These are phyloP conservation scores for Rachycentron canadum DNA, from an alignment of 2,797 vertebrate species.

Conservation along the genomic window DNA sequence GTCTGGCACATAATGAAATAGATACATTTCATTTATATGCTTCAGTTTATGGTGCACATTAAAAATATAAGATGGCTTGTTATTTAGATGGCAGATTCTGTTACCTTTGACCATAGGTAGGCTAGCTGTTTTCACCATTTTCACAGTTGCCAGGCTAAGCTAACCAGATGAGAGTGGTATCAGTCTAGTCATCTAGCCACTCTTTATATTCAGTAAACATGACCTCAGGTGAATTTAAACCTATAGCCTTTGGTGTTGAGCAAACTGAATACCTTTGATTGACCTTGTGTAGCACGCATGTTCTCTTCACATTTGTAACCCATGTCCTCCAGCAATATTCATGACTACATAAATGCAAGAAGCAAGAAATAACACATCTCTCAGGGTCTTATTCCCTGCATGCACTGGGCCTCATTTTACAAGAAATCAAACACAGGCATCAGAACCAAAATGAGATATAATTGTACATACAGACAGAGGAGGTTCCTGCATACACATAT, in stretches of 20 bases:
- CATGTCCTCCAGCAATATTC: background rate
- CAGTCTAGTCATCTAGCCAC: background rate
- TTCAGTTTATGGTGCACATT: too few relatives aligned
- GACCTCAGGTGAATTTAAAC: constrained; percentile 23
- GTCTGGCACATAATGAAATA: too few relatives aligned
- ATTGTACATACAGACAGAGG: background rate
- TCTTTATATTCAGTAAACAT: background rate
- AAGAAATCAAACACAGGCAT: background rate
- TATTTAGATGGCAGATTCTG: background rate
- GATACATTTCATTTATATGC: too few relatives aligned
- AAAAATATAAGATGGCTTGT: too few relatives aligned
- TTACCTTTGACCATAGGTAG: background rate
- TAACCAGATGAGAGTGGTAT: background rate
- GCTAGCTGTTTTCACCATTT: background rate
- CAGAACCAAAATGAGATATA: background rate
- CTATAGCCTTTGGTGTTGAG: constrained; percentile 4
- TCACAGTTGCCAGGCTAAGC: background rate
- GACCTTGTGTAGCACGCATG: constrained; percentile 20
- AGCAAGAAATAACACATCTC: background rate
- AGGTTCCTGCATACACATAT: background rate
- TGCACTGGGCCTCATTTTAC: background rate
- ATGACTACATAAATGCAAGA: background rate
- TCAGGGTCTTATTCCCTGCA: background rate
- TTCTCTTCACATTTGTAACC: constrained; percentile 20
- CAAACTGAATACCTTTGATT: constrained; percentile 4